Evolutionary conservation across 2,888 invertebrate genomes (phyloP).

Genomic region (Cephus pulcher): DNA sequence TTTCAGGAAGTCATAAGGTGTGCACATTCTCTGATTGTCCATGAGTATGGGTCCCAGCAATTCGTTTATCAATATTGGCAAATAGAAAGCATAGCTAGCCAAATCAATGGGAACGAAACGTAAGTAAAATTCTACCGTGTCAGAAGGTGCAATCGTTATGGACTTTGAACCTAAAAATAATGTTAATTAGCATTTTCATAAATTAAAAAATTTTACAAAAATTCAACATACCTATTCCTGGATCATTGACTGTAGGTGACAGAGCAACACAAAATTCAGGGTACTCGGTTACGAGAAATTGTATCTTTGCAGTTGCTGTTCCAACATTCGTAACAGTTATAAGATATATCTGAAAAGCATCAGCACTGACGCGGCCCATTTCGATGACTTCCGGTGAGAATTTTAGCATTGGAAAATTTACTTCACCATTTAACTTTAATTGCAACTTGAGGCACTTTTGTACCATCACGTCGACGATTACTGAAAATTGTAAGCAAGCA

Average conservation of each 20-base stretch:
- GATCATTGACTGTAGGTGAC: slow-evolving; percentile 14
- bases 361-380: slow-evolving; percentile 66
- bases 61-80: slow-evolving; percentile 72
- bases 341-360: slow-evolving; percentile 48
- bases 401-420: slow-evolving; percentile 64
- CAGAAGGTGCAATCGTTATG: slow-evolving; percentile 46
- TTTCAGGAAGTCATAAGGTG: slow-evolving; percentile 35
- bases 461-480: slow-evolving; percentile 30
- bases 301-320: slow-evolving; percentile 40
- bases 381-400: slow-evolving; percentile 69
- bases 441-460: slow-evolving; percentile 32
- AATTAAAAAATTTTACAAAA: neutral
- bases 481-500: slow-evolving; percentile 35
- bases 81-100: slow-evolving; percentile 70
- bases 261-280: slow-evolving; percentile 58
- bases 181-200: neutral
- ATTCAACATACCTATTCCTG: slow-evolving; percentile 24
- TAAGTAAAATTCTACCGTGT: slow-evolving; percentile 54
- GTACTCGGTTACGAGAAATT: slow-evolving; percentile 56
- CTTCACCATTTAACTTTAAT: slow-evolving; percentile 35
- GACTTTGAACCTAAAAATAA: slow-evolving; percentile 14
- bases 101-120: slow-evolving; percentile 65
- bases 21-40: slow-evolving; percentile 43
- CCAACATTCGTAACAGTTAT: slow-evolving; percentile 58
- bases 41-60: slow-evolving; percentile 70